Evolutionary conservation across 2,797 vertebrate genomes (phyloP).

Genomic region (Pseudomugil gertrudae): DNA sequence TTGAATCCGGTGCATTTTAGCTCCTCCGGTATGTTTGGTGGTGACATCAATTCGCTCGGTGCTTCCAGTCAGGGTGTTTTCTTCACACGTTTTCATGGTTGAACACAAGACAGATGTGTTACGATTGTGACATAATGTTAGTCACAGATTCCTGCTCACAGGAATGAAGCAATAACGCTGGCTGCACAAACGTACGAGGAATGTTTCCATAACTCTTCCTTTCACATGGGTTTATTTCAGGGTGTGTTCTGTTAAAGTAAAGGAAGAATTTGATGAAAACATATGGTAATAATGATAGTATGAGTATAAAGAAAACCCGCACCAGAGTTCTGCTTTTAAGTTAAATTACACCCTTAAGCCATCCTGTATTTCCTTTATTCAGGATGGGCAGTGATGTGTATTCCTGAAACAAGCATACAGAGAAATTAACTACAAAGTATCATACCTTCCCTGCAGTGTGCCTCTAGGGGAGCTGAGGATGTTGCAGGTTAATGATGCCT

Average conservation of each 20-base stretch:
- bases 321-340: conserved; percentile 13
- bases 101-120: conserved; percentile 16
- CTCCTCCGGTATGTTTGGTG: conserved; percentile 34
- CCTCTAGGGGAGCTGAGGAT: conserved; percentile 47
- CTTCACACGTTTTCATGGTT: conserved; percentile 20
- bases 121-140: conserved; percentile 17
- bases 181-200: background rate
- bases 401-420: conserved; percentile 10
- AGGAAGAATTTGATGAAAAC: background rate
- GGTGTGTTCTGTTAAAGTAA: background rate
- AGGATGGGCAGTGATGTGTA: conserved; percentile 13
- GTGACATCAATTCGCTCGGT: conserved; percentile 5
- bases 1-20: conserved; percentile 31
- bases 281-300: background rate
- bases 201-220: background rate
- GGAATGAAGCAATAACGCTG: background rate
- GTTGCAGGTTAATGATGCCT: conserved; percentile 46
- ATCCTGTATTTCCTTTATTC: background rate
- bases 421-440: conserved; percentile 15
- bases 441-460: conserved; percentile 26
- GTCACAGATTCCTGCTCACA: conserved; percentile 21
- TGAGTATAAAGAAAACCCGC: background rate
- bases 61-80: conserved; percentile 29
- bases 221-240: background rate
- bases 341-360: conserved; percentile 7